Conservation (phyloP, 2,113 vertebrate genomes). For the Mormoops blainvillei region DNA sequence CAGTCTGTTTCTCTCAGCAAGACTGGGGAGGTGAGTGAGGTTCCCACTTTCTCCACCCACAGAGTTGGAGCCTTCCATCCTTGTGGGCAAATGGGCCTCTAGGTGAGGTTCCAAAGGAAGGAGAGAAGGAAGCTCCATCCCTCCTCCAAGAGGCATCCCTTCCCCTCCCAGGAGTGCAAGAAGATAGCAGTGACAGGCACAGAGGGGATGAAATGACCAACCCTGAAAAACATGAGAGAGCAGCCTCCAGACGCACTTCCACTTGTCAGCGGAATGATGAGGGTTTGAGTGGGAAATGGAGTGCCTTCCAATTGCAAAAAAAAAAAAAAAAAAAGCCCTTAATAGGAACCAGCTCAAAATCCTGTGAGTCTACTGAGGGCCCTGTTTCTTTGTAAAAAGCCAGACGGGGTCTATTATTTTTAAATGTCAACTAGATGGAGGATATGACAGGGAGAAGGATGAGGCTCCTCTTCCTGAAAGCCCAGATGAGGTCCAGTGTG, state of each 20-base stretch:
- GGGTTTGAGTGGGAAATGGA: slow-evolving; percentile 37
- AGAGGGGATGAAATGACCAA: slow-evolving; percentile 9
- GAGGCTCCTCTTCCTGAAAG: neutral
- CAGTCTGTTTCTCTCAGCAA: neutral
- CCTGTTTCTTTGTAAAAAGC: slow-evolving; percentile 8
- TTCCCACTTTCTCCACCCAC: neutral
- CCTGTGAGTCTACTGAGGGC: neutral
- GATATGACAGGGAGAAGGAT: neutral
- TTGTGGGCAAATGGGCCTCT: neutral
- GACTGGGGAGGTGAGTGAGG: neutral
- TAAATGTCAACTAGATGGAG: slow-evolving; percentile 39
- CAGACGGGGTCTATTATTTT: slow-evolving; percentile 45
- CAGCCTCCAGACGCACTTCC: neutral
- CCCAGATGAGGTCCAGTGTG: neutral
- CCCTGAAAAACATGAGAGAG: neutral
- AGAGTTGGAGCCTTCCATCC: neutral
- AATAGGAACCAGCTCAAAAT: slow-evolving; percentile 51
- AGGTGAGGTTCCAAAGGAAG: neutral
- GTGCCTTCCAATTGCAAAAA: slow-evolving; percentile 45
- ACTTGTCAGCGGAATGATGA: slow-evolving; percentile 43
- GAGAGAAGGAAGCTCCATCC: neutral
- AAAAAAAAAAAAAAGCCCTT: neutral
- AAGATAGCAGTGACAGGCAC: neutral
- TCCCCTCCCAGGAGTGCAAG: neutral
- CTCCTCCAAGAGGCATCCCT: neutral